Conservation (phyloP, 2,113 vertebrate genomes). For the Montifringilla adamsi region DNA sequence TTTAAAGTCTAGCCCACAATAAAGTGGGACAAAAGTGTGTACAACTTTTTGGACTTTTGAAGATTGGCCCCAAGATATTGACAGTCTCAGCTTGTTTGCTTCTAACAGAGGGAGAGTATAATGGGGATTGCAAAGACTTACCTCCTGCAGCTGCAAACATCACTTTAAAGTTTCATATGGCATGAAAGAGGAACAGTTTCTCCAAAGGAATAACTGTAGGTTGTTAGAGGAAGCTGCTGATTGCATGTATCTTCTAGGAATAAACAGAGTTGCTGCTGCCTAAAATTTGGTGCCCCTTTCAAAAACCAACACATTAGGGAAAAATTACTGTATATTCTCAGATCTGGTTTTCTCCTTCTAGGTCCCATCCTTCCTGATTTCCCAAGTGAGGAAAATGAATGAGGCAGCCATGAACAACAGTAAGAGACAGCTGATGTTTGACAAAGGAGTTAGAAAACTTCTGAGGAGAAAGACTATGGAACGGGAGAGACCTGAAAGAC, state of each 20-base stretch:
- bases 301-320: neutral
- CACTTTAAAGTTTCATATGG: neutral
- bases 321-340: neutral
- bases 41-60: neutral
- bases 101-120: neutral
- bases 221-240: neutral
- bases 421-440: slow-evolving; percentile 78
- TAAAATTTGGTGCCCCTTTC: neutral
- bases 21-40: neutral
- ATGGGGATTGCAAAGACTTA: neutral
- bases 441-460: slow-evolving; percentile 79
- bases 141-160: neutral
- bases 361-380: slow-evolving; percentile 90
- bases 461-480: slow-evolving; percentile 83
- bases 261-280: neutral
- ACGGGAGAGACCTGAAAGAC: slow-evolving; percentile 78
- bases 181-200: neutral
- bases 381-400: slow-evolving; percentile 92
- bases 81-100: neutral
- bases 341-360: slow-evolving; percentile 41
- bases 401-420: slow-evolving; percentile 78
- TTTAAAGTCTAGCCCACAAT: neutral
- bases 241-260: neutral
- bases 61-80: neutral
- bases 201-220: neutral